Percentiles rank a stretch among this genome's conserved stretches.
Evolutionary conservation across 1,140 invertebrate genomes (phyloP).

Genomic region (Contarinia nasturtii): DNA sequence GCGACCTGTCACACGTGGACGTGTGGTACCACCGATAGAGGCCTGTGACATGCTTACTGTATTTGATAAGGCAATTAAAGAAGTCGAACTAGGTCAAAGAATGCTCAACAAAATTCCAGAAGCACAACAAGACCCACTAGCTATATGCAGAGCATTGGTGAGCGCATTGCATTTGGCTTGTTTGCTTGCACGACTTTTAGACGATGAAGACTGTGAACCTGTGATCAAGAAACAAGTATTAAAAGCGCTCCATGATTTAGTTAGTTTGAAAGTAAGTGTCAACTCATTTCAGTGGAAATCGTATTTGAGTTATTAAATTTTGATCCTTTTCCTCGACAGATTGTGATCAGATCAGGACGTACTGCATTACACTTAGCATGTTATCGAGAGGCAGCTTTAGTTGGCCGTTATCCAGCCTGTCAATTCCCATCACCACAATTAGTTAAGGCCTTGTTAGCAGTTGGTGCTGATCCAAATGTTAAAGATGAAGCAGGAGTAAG

Average conservation of each 20-base stretch:
- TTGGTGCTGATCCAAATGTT: constrained; percentile 62
- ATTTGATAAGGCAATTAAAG: constrained; percentile 55
- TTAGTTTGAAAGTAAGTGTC: constrained; percentile 49
- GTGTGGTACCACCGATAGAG: constrained; percentile 55
- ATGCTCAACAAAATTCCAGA: constrained; percentile 33
- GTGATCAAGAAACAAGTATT: constrained; percentile 34
- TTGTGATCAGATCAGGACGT: constrained; percentile 39
- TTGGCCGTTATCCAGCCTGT: constrained; percentile 50
- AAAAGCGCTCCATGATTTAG: constrained; percentile 45
- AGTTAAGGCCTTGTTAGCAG: constrained; percentile 54
- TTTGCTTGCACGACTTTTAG: constrained; percentile 44
- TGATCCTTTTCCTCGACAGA: constrained; percentile 3
- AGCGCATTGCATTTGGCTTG: constrained; percentile 68
- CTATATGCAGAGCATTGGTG: constrained; percentile 66
- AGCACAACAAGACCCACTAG: constrained; percentile 47
- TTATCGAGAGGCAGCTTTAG: constrained; percentile 31
- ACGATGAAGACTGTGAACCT: constrained; percentile 28
- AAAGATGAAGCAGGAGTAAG: constrained; percentile 59
- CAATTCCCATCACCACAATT: constrained; percentile 56
- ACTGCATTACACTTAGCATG: constrained; percentile 73
- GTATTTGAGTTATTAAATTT: constrained; percentile 1
- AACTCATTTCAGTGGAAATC: constrained; percentile 4
- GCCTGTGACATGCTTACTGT: constrained; percentile 66
- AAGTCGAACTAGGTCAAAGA: constrained; percentile 37
- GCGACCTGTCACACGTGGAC: constrained; percentile 41